A percentile compares a stretch with the other conserved stretches of the same genome.
These are phyloP conservation scores for Merodon equestris DNA, from an alignment of 2,888 invertebrate genomes.

Conservation along the genomic window DNA sequence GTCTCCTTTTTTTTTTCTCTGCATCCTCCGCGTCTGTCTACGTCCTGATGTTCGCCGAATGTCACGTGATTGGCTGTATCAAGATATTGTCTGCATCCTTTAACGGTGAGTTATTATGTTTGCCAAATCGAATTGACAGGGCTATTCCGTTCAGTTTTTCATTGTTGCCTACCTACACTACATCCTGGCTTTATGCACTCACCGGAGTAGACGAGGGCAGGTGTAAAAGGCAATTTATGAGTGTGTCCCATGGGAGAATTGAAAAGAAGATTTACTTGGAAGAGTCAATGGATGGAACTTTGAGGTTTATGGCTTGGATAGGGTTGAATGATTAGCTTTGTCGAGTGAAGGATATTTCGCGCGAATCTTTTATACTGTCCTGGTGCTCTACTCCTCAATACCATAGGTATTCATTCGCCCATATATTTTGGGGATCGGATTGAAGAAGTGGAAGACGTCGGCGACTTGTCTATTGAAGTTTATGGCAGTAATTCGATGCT, in stretches of 20 bases:
- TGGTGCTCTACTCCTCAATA: not conserved
- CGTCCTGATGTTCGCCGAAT: slow-evolving; percentile 5
- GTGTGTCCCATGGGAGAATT: slow-evolving; percentile 39
- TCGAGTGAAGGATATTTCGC: not conserved
- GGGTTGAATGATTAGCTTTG: slow-evolving; percentile 46
- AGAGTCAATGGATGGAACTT: slow-evolving; percentile 38
- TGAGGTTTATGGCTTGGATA: slow-evolving; percentile 30
- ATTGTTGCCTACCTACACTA: slow-evolving; percentile 7
- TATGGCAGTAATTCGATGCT: slow-evolving; percentile 39
- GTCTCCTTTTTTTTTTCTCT: too few species aligned
- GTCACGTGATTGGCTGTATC: slow-evolving; percentile 33
- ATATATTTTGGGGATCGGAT: not conserved
- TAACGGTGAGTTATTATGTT: slow-evolving; percentile 62
- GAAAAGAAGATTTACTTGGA: slow-evolving; percentile 36
- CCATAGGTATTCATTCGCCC: slow-evolving; percentile 3
- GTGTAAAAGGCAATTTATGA: slow-evolving; percentile 56
- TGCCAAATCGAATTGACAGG: slow-evolving; percentile 60
- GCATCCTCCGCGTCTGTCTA: not conserved
- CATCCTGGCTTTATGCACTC: not conserved
- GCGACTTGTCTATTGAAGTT: slow-evolving; percentile 29
- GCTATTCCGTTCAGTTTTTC: slow-evolving; percentile 21
- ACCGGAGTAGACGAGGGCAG: not conserved
- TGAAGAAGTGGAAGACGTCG: not conserved
- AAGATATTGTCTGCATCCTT: slow-evolving; percentile 58
- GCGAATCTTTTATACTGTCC: not conserved